Conservation (phyloP, 2,113 vertebrate species). For the Gymnorhina tibicen region DNA sequence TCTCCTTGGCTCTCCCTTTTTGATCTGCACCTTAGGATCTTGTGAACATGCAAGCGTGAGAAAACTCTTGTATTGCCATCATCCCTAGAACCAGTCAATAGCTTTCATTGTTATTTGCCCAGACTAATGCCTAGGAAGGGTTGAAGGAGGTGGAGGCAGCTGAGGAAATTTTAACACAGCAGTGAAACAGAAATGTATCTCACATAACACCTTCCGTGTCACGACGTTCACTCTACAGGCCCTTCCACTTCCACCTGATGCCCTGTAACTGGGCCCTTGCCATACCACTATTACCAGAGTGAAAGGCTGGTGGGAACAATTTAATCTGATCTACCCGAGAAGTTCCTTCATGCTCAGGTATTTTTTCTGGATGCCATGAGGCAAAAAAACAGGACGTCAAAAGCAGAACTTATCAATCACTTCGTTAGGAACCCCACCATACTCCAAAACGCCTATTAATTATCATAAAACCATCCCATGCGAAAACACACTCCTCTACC, state of each 20-base stretch:
- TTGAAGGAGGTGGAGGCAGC: background rate
- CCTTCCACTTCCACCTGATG: background rate
- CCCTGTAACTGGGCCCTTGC: background rate
- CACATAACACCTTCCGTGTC: background rate
- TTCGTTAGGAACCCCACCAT: background rate
- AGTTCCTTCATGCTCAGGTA: background rate
- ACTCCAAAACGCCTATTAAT: background rate
- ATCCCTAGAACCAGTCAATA: background rate
- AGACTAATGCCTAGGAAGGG: background rate
- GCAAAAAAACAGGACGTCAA: rapidly evolving
- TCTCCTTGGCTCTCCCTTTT: background rate
- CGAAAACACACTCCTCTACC: background rate
- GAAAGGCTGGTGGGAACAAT: background rate
- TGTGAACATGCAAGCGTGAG: rapidly evolving
- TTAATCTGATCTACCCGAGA: background rate
- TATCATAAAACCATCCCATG: background rate
- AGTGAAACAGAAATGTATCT: background rate
- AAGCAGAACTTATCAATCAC: background rate
- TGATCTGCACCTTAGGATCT: background rate
- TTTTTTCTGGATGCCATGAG: background rate
- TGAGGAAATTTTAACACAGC: background rate
- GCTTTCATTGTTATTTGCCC: background rate
- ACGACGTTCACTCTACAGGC: background rate
- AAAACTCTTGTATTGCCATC: background rate
- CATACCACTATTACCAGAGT: background rate